Percentiles rank a stretch among this genome's conserved stretches.
Evolutionary conservation across 2,113 vertebrate genomes (phyloP).

Genomic region (Drymodes brunneopygia): DNA sequence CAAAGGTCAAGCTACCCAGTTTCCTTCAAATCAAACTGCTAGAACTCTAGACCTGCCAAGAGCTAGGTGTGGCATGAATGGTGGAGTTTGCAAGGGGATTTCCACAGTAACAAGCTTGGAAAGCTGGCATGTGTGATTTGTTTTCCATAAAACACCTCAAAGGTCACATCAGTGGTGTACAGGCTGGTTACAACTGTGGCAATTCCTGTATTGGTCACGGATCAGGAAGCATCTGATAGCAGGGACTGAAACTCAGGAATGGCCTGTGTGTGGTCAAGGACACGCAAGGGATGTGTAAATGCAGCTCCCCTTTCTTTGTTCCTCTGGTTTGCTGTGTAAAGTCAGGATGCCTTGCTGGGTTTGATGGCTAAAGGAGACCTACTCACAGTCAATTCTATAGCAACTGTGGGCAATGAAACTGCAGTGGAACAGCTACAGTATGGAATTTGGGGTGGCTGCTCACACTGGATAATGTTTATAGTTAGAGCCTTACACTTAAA

Average conservation of each 20-base stretch:
- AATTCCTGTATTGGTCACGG: background rate
- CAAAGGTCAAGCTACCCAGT: background rate
- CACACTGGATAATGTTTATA: background rate
- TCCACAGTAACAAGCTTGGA: background rate
- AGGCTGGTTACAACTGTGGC: background rate
- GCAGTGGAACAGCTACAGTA: background rate
- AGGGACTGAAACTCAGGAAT: background rate
- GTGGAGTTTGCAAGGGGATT: background rate
- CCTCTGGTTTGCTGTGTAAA: background rate
- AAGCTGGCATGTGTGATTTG: background rate
- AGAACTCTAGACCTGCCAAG: background rate
- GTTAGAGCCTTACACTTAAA: background rate
- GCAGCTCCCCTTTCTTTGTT: background rate
- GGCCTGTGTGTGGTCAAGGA: background rate
- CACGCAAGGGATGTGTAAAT: background rate
- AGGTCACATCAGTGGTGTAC: background rate
- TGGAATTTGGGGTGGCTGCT: background rate
- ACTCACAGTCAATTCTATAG: background rate
- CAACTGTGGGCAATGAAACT: background rate
- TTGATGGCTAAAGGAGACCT: background rate
- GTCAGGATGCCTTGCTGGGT: background rate
- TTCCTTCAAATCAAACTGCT: background rate
- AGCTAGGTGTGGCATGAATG: background rate
- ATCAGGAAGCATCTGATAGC: background rate
- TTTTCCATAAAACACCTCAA: background rate